Percentiles rank a stretch among this genome's conserved stretches.
Evolutionary conservation across 2,797 vertebrate species (phyloP).

Genomic region (Columba guinea): DNA sequence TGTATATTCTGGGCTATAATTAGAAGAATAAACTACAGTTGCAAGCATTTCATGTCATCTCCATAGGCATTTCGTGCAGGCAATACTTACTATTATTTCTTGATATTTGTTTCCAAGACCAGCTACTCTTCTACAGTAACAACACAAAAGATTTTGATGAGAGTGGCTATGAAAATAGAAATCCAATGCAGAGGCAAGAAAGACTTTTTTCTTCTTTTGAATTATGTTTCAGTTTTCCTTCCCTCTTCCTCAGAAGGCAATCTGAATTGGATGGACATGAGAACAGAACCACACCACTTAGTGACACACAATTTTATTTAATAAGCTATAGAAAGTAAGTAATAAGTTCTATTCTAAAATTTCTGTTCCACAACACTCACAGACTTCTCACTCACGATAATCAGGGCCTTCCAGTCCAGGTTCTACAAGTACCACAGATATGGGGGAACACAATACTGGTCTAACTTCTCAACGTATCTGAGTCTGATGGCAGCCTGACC

Average conservation of each 20-base stretch:
- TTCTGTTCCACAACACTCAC: background rate
- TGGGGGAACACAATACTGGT: background rate
- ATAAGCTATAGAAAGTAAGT: background rate
- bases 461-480: background rate
- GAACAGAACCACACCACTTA: background rate
- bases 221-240: background rate
- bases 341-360: background rate
- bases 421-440: background rate
- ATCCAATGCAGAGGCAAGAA: background rate
- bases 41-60: background rate
- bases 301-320: background rate
- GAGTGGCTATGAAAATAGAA: background rate
- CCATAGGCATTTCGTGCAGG: background rate
- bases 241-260: background rate
- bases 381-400: background rate
- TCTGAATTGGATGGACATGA: background rate
- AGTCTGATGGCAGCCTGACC: background rate
- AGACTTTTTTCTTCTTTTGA: background rate
- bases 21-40: background rate
- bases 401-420: background rate
- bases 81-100: background rate
- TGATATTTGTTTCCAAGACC: background rate
- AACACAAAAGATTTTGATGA: background rate
- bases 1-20: background rate
- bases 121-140: background rate